A percentile compares a stretch with the other conserved stretches of the same genome.
Conservation (phyloP, 2,888 invertebrate genomes). For the Pheosia tremula region DNA sequence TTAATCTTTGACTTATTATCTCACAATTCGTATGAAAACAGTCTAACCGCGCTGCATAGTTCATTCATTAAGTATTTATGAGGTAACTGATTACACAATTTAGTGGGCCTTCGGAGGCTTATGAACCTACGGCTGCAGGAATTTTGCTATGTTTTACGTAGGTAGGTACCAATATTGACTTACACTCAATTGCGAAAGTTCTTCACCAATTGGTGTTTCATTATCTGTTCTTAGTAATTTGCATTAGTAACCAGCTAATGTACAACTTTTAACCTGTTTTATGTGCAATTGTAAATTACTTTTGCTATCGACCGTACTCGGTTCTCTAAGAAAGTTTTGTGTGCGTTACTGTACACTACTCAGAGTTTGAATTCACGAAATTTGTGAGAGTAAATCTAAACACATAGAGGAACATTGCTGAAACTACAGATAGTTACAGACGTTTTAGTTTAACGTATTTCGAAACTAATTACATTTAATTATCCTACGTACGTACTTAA, state of each 20-base stretch:
- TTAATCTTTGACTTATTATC: conserved; percentile 39
- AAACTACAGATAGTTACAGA: conserved; percentile 31
- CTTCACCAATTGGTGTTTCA: too few relatives aligned
- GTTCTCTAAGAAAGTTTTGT: conserved; percentile 32
- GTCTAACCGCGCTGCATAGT: conserved; percentile 28
- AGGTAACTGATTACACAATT: conserved; percentile 31
- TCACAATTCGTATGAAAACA: conserved; percentile 28
- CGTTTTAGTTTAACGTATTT: conserved; percentile 28
- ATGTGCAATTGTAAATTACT: conserved; percentile 26
- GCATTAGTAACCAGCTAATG: too few relatives aligned
- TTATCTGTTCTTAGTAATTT: too few relatives aligned
- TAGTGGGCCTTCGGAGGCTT: conserved; percentile 19
- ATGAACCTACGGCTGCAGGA: neutral
- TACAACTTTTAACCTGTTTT: too few relatives aligned
- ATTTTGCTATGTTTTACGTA: too few relatives aligned
- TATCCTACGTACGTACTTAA: conserved; percentile 2
- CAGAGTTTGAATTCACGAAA: conserved; percentile 39
- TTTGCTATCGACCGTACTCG: conserved; percentile 41
- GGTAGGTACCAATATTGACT: too few relatives aligned
- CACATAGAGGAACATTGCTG: conserved; percentile 20
- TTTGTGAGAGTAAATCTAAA: conserved; percentile 34
- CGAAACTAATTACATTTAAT: conserved; percentile 23
- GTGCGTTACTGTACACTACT: conserved; percentile 25
- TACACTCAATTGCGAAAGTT: too few relatives aligned
- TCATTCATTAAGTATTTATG: conserved; percentile 31